Conservation (phyloP, 2,888 invertebrate genomes). For the Drosophila nr. medialis region DNA sequence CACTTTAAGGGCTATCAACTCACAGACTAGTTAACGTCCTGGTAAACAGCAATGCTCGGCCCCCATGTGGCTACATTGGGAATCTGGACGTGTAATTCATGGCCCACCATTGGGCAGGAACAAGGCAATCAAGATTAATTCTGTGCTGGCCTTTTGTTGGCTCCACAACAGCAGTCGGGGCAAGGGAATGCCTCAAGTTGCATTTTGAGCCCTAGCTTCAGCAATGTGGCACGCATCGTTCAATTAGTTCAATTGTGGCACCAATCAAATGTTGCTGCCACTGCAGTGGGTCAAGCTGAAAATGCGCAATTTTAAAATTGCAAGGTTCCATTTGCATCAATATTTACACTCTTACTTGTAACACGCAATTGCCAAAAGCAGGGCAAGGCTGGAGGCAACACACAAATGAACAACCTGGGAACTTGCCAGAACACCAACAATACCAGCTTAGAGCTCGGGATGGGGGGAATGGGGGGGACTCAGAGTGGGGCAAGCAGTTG, state of each 20-base stretch:
- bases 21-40: not conserved
- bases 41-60: not conserved
- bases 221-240: slow-evolving; percentile 32
- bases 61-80: slow-evolving; percentile 4
- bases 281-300: slow-evolving; percentile 36
- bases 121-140: slow-evolving; percentile 53
- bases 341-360: slow-evolving; percentile 51
- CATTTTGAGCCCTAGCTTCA: slow-evolving; percentile 1
- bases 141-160: slow-evolving; percentile 35
- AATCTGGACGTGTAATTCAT: slow-evolving; percentile 14
- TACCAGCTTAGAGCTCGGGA: slow-evolving; percentile 21
- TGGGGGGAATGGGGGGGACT: not conserved
- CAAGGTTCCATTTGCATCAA: slow-evolving; percentile 53
- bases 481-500: not conserved
- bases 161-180: slow-evolving; percentile 12
- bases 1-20: not conserved
- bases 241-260: slow-evolving; percentile 51
- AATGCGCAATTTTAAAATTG: slow-evolving; percentile 58
- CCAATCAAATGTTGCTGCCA: slow-evolving; percentile 48
- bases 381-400: not conserved
- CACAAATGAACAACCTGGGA: slow-evolving; percentile 14
- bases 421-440: slow-evolving; percentile 1
- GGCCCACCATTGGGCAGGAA: slow-evolving; percentile 28
- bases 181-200: slow-evolving; percentile 7
- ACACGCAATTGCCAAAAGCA: slow-evolving; percentile 11